Base-by-base conservation (phyloP, 2,797 vertebrate species). In the Sebastes minor region DNA sequence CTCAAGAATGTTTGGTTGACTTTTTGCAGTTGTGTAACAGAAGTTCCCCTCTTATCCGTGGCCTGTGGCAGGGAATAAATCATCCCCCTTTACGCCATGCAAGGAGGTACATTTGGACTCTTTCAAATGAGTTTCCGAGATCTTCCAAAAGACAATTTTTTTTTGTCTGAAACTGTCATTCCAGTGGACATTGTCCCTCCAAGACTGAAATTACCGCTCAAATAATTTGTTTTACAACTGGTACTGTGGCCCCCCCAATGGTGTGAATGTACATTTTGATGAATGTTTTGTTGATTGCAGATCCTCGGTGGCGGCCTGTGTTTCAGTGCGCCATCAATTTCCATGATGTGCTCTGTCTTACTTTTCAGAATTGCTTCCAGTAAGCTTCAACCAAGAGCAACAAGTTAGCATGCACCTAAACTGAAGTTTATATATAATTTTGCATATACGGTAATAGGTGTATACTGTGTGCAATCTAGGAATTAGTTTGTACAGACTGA, bases 241-340 rank as follows among this genome's bases (percentile, higher is more conserved):
- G 90, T 93, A 88, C 90, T 85, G 88, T 84, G 78, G 75, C 81
- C 83, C 60, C 60, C 64, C 16, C 83, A 78, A 75, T 82, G 84
- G 93, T 91, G 90, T 93, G 93, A 96, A 94, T 95, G 93, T 94
- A 93, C 74, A 91, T 86, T 89, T 80, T 80, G 80, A 93, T 69
- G 82, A 93, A 91, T 93, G 91, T 92, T 88, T 79, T 79, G 73
- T 83, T 79, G 77, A 86, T 79, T 86, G 89, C 80, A 79, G 85
- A 84, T 80, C 71, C 74, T 79, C 35, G 2, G 73, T 81, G 86
- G 82, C 80, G 82, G 90, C 82, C 67, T 81, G 83, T 86, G 84
- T 70, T 82, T 93, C 80, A 71, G 82, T 84, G 80, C 81, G 16
- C 81, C 76, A 78, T 94, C 87, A 61, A 78, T 92, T 92, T 86